phyloP scores from a whole-genome alignment of 2,113 vertebrate genomes.

The Platysteira castanea region DNA sequence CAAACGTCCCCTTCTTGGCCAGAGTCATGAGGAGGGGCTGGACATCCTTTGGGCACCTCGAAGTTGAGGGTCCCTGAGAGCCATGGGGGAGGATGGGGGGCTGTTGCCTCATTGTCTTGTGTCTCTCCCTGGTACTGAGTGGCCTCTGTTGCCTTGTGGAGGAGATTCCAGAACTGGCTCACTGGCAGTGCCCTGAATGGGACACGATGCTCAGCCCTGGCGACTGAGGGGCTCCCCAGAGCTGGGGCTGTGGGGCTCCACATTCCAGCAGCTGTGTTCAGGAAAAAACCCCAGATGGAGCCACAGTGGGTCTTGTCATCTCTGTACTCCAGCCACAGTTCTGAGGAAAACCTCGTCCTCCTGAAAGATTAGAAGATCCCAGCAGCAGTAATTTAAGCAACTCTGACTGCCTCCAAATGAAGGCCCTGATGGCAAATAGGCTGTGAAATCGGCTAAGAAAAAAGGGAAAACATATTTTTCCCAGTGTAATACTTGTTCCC shows the following conservation, averaged over 20 bases:
- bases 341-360: not conserved
- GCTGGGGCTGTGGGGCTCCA: not conserved
- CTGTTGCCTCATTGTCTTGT: accelerated
- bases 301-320: not conserved
- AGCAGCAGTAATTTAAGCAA: not conserved
- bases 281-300: not conserved
- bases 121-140: accelerated
- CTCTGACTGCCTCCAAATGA: not conserved
- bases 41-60: not conserved
- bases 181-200: not conserved
- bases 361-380: not conserved
- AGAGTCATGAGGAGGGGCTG: not conserved
- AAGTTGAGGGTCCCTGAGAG: accelerated
- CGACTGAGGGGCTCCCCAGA: not conserved
- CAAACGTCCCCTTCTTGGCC: not conserved
- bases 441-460: not conserved
- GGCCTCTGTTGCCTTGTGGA: not conserved
- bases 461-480: not conserved
- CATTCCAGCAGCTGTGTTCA: not conserved
- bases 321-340: not conserved
- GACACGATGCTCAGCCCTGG: not conserved
- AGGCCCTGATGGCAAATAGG: not conserved
- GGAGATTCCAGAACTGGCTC: not conserved
- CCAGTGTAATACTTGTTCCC: not conserved
- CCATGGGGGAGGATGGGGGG: accelerated